These are phyloP conservation scores for Columba guinea DNA, from an alignment of 2,797 vertebrate species.

Conservation along the genomic window DNA sequence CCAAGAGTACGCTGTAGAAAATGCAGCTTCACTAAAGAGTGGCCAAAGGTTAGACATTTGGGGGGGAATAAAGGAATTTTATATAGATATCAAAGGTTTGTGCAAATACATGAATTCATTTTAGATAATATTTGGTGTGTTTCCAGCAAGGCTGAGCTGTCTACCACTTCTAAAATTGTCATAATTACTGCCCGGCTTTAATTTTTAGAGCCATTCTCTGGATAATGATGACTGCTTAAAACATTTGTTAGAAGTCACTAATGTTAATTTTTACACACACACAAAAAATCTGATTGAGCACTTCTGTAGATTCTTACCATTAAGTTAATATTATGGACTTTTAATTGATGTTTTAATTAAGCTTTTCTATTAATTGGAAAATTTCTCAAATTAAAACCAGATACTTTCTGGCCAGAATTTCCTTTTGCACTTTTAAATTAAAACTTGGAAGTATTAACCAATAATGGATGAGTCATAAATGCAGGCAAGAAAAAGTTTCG, in stretches of 20 bases:
- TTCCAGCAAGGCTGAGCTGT: neutral
- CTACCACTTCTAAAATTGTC: neutral
- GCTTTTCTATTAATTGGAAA: conserved; percentile 66
- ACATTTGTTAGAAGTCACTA: conserved; percentile 60
- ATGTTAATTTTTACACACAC: conserved; percentile 62
- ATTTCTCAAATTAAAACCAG: conserved; percentile 61
- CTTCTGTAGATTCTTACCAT: conserved; percentile 52
- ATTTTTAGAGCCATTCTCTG: conserved; percentile 23
- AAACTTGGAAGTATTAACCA: conserved; percentile 53
- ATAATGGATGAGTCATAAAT: neutral
- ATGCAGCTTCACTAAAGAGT: conserved; percentile 38
- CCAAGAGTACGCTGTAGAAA: conserved; percentile 34
- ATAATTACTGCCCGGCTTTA: neutral
- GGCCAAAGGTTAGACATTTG: conserved; percentile 29
- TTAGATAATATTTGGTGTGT: neutral
- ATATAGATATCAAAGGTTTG: neutral
- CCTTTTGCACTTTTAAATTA: conserved; percentile 64
- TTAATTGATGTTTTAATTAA: conserved; percentile 78
- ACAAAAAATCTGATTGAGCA: conserved; percentile 61
- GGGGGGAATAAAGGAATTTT: neutral
- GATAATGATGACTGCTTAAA: neutral
- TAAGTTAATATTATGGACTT: conserved; percentile 73
- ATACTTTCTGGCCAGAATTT: conserved; percentile 58
- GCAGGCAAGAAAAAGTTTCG: neutral
- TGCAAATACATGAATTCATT: conserved; percentile 4